phyloP scores from a whole-genome alignment of 2,113 vertebrate genomes.

The Pteruthius melanotis region DNA sequence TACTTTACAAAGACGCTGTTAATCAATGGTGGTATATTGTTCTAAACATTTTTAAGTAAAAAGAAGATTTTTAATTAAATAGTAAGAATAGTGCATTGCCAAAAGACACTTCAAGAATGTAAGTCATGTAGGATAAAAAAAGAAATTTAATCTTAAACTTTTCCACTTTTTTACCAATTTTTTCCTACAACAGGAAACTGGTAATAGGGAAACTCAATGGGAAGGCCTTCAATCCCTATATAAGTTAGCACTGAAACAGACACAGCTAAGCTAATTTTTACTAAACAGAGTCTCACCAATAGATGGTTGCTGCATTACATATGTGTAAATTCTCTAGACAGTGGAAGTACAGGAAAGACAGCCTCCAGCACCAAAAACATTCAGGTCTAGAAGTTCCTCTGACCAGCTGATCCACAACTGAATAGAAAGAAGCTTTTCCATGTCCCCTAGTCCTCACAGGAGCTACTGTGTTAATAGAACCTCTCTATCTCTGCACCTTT shows the following conservation, averaged over 20 bases:
- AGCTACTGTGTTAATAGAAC: not conserved
- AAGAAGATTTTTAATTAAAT: not conserved
- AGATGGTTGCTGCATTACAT: rapidly evolving
- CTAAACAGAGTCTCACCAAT: not conserved
- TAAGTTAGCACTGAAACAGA: not conserved
- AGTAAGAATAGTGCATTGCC: not conserved
- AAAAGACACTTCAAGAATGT: not conserved
- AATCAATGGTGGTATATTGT: not conserved
- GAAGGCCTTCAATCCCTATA: not conserved
- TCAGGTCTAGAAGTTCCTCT: not conserved
- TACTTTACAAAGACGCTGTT: not conserved
- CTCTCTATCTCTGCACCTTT: not conserved
- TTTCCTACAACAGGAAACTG: not conserved
- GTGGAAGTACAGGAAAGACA: not conserved
- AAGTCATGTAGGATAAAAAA: not conserved
- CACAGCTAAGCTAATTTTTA: not conserved
- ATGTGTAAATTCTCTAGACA: not conserved
- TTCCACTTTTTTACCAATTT: not conserved
- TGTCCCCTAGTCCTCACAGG: not conserved
- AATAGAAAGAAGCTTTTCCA: not conserved
- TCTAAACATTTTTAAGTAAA: not conserved
- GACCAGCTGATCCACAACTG: not conserved
- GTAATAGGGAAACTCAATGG: not conserved
- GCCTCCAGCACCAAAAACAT: not conserved
- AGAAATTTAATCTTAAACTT: not conserved